Evolutionary conservation across 2,888 invertebrate species (phyloP).

Genomic region (Drosophila lutescens): DNA sequence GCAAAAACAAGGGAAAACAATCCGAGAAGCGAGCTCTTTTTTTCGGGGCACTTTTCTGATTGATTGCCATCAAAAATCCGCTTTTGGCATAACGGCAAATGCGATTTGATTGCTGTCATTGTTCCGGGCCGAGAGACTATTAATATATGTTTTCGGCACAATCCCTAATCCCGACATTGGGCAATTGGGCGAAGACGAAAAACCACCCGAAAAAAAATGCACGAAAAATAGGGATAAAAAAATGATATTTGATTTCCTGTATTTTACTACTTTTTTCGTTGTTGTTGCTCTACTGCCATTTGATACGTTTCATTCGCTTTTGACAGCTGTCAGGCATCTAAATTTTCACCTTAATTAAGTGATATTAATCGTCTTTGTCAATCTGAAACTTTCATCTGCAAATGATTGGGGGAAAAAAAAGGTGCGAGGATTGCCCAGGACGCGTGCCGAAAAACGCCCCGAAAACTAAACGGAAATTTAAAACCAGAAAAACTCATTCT

Average conservation of each 20-base stretch:
- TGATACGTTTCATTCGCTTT: conserved; percentile 56
- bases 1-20: conserved; percentile 46
- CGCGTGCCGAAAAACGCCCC: conserved; percentile 36
- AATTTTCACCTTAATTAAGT: conserved; percentile 80
- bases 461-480: conserved; percentile 27
- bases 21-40: conserved; percentile 48
- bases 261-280: conserved; percentile 20
- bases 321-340: conserved; percentile 76
- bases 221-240: conserved; percentile 44
- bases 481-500: conserved; percentile 59
- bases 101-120: conserved; percentile 69
- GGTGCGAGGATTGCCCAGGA: conserved; percentile 19
- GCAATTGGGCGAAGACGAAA: conserved; percentile 65
- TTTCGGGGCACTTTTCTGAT: conserved; percentile 62
- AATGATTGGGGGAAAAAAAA: conserved; percentile 12
- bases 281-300: conserved; percentile 43
- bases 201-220: conserved; percentile 41
- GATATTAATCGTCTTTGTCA: conserved; percentile 69
- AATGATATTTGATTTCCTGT: conserved; percentile 51
- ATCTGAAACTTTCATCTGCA: conserved; percentile 40
- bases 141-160: conserved; percentile 77
- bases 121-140: conserved; percentile 52
- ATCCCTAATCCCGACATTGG: conserved; percentile 62
- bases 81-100: conserved; percentile 75
- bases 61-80: conserved; percentile 81